Conservation (phyloP, 2,113 vertebrate species). For the Ciconia stormi region DNA sequence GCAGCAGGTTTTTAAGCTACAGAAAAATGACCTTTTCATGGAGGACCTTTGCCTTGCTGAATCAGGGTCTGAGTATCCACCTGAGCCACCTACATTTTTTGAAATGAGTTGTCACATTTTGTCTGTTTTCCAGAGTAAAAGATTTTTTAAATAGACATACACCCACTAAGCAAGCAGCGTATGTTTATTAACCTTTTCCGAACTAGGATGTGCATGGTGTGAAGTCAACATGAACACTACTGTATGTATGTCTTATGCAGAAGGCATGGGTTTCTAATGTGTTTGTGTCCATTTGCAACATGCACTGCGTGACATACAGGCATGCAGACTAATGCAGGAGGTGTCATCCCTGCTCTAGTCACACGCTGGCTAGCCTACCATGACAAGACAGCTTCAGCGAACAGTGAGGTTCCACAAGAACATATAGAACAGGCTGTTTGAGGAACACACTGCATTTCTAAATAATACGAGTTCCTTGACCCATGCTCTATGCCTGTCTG, state of each 20-base stretch:
- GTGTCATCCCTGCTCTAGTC: background rate
- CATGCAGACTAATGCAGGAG: background rate
- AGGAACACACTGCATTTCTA: background rate
- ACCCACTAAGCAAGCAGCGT: fast-evolving
- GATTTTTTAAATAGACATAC: background rate
- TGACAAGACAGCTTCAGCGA: background rate
- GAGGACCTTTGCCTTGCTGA: slow-evolving; percentile 66
- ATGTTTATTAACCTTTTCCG: background rate
- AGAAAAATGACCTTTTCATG: slow-evolving; percentile 55
- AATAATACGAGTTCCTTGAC: background rate
- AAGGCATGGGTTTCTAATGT: background rate
- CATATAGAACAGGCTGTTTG: background rate
- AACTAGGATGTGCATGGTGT: background rate
- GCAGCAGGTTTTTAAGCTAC: slow-evolving; percentile 76
- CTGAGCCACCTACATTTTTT: background rate
- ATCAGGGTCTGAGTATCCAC: background rate
- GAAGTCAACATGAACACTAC: background rate
- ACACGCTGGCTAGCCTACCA: fast-evolving
- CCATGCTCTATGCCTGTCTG: background rate
- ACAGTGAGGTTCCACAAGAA: background rate
- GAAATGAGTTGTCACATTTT: background rate
- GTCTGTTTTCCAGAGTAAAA: background rate
- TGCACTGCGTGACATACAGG: background rate
- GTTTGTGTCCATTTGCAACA: background rate
- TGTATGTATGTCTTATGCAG: fast-evolving